phyloP scores from a whole-genome alignment of 37 sponge, comb jelly and placozoan genomes.

The Chondrosia reniformis region DNA sequence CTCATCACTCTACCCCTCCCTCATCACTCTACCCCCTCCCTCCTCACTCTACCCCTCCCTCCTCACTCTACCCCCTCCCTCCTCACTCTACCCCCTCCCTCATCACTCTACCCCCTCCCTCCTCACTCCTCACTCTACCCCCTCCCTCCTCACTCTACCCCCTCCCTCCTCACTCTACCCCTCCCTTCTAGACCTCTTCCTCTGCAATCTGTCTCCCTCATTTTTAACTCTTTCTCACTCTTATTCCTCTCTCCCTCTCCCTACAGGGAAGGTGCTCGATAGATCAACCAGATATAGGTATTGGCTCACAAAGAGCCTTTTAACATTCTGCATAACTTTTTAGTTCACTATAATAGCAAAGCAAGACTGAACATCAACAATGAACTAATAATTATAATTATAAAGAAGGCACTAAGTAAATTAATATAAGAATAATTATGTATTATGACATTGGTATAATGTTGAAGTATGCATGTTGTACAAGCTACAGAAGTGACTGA shows the following conservation, averaged over 20 bases:
- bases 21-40: background rate
- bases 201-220: too few species aligned
- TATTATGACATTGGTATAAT: too few species aligned
- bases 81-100: background rate
- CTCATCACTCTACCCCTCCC: background rate
- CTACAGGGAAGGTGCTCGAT: constrained; percentile 19
- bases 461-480: too few species aligned
- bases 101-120: background rate
- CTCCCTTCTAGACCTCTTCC: background rate
- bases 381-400: too few species aligned
- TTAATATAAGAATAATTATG: too few species aligned
- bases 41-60: background rate
- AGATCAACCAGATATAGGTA: too few species aligned
- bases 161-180: background rate
- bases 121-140: background rate
- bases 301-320: too few species aligned
- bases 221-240: background rate
- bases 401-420: too few species aligned
- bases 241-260: background rate
- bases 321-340: too few species aligned
- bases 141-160: background rate
- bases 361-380: too few species aligned
- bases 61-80: background rate
- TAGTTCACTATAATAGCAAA: too few species aligned
- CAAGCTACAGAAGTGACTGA: too few species aligned